Conservation (phyloP, 2,888 invertebrate species). For the Dugesia japonica region DNA sequence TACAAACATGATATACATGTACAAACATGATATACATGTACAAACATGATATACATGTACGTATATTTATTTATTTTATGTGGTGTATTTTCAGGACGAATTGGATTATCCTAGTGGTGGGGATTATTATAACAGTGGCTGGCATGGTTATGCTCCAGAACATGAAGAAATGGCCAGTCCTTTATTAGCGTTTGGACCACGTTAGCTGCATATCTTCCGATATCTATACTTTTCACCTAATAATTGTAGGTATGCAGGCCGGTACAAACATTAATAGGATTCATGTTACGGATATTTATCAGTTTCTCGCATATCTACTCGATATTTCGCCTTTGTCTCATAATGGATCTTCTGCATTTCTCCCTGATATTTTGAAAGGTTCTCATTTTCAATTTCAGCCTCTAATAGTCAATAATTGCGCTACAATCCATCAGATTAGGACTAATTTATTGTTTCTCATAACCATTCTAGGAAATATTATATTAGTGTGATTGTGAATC, state of each 20-base stretch:
- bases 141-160: slow-evolving; percentile 29
- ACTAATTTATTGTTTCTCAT: too few relatives aligned
- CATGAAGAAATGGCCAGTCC: slow-evolving; percentile 21
- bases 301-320: not conserved
- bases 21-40: too few relatives aligned
- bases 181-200: slow-evolving; percentile 20
- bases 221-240: too few relatives aligned
- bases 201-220: not conserved
- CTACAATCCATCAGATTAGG: too few relatives aligned
- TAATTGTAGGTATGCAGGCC: not conserved
- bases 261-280: not conserved
- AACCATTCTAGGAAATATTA: too few relatives aligned
- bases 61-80: too few relatives aligned
- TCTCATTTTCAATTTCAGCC: not conserved
- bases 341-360: not conserved
- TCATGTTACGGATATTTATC: not conserved
- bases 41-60: too few relatives aligned
- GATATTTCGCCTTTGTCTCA: not conserved
- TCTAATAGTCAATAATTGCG: too few relatives aligned
- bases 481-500: too few relatives aligned
- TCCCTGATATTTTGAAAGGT: not conserved
- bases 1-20: too few relatives aligned
- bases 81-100: not conserved
- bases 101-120: not conserved
- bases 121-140: slow-evolving; percentile 15